Evolutionary conservation across 2,888 invertebrate species (phyloP), one percentile per base, ranked within the genome.

Genomic region (Tipula vernalis): DNA sequence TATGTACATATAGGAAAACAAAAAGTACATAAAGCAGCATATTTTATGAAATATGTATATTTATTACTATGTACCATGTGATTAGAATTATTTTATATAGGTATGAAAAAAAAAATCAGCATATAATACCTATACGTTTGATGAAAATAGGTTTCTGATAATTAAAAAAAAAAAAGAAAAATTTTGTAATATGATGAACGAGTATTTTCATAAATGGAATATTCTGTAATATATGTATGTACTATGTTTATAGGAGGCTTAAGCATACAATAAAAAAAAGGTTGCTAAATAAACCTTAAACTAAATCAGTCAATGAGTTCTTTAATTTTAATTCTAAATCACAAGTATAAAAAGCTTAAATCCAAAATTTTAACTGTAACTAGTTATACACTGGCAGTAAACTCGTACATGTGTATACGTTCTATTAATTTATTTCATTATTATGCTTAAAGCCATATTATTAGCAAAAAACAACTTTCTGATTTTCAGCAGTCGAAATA

Each of bases 61-160:
- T 28, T 28, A 28, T 28, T 28, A 28, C 28, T 28, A 28, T 51
- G 28, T 71, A 28, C 71, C 71, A 71, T 71, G 71, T 71, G 71
- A 71, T 71, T 71, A 71, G 71, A 71, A 71, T 71, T 28, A 28
- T 28, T 28, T 71, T 71, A 71, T 71, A 71, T 71, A 71, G 39
- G 39, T 71, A 71, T 28, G 71, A 28, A 71, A 71, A 71, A 71
- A 51, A 51, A 71, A 71, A 71, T 71, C 71, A 71, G 18, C 71
- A 28, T 28, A 28, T 28, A 28, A 71, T 71, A 71, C 71, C 71
- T 71, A n/a, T 71, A 2, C 28, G 71, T 71, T 71, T 71, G 71
- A 71, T 71, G 71, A 71, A 71, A 71, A 71, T 71, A 71, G 71
- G 71, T 71, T 71, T 71, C 71, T 71, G 71, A 71, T 71, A 71